These are phyloP conservation scores for Octopus bimaculoides DNA, from an alignment of 1,140 invertebrate genomes.

Conservation along the genomic window DNA sequence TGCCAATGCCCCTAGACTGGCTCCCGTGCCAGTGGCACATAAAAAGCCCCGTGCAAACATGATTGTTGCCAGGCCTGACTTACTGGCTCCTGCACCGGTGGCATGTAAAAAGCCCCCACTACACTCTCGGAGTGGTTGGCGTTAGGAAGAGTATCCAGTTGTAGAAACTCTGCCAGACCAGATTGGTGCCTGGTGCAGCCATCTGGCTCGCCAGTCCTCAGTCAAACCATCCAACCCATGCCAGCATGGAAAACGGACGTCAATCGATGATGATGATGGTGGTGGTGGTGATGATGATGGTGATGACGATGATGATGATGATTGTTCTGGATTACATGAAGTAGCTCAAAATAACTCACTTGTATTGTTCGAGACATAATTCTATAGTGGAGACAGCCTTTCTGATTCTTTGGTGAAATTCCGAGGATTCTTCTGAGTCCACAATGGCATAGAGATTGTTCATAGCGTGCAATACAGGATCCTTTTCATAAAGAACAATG, in stretches of 20 bases:
- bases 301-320: not conserved
- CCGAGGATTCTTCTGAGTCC: conserved; percentile 20
- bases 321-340: not conserved
- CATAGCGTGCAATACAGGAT: conserved; percentile 44
- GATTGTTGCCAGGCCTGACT: no score
- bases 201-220: no score
- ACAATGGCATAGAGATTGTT: conserved; percentile 44
- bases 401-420: conserved; percentile 26
- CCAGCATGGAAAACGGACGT: not conserved
- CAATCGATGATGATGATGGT: not conserved
- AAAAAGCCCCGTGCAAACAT: no score
- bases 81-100: no score
- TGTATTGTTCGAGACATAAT: conserved; percentile 38
- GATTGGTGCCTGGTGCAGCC: no score
- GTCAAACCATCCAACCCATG: no score
- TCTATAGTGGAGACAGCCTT: conserved; percentile 42
- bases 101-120: no score
- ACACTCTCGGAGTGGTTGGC: no score
- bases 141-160: no score
- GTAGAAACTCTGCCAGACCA: no score
- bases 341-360: conserved; percentile 20
- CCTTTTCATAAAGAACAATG: conserved; percentile 54
- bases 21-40: no score
- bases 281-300: not conserved
- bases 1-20: no score